Percentiles rank a stretch among this genome's conserved stretches.
These are phyloP conservation scores for Melieria omissa DNA, from an alignment of 2,888 invertebrate genomes.

Conservation along the genomic window DNA sequence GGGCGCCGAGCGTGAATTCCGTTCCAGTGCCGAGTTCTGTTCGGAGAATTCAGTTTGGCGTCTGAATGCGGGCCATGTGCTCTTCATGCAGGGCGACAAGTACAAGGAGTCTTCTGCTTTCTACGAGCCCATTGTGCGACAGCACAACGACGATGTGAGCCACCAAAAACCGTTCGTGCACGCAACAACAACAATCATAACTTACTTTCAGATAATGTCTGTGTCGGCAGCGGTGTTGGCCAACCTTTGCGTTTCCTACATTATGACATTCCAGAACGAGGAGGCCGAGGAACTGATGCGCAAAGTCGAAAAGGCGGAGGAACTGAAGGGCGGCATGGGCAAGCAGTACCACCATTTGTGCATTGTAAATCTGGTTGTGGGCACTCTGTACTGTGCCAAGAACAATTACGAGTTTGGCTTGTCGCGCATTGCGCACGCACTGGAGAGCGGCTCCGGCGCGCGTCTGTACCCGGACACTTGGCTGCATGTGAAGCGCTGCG, in stretches of 20 bases:
- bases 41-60: conserved; percentile 98
- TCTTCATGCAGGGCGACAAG: conserved; percentile 99
- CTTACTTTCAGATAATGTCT: conserved; percentile 78
- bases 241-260: conserved; percentile 98
- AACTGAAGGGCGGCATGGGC: conserved; percentile 84
- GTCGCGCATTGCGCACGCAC: conserved; percentile 94
- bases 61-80: conserved; percentile 96
- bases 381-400: conserved; percentile 97
- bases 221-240: conserved; percentile 98
- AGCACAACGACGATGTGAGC: conserved; percentile 85
- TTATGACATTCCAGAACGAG: conserved; percentile 98
- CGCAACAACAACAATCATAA: not conserved
- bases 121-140: conserved; percentile 97
- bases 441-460: conserved; percentile 69
- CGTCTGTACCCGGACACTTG: conserved; percentile 98
- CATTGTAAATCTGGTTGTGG: conserved; percentile 98
- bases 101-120: conserved; percentile 98
- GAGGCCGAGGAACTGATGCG: conserved; percentile 99
- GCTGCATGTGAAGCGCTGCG: conserved; percentile 97
- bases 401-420: conserved; percentile 99
- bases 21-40: conserved; percentile 97
- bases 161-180: not conserved
- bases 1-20: conserved; percentile 96
- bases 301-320: conserved; percentile 98
- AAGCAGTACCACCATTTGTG: conserved; percentile 96